Conservation (phyloP, 2,797 vertebrate species). For the Simalia tracyae region DNA sequence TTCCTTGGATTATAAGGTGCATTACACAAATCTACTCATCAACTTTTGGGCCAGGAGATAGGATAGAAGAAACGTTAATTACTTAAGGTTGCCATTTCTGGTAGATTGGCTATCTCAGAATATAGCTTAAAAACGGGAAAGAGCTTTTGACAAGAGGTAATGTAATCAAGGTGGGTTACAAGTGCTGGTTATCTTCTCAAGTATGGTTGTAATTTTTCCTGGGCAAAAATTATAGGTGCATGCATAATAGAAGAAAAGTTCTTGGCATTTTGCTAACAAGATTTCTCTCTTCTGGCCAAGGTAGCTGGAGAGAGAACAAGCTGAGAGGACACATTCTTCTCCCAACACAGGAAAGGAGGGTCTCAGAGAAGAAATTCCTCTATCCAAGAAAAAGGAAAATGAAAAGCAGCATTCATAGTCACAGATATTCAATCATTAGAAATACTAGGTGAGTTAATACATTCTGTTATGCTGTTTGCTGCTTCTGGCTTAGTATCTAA, state of each 20-base stretch:
- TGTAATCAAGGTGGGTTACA: background rate
- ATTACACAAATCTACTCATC: background rate
- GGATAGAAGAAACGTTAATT: background rate
- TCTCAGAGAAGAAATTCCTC: background rate
- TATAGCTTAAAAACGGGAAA: background rate
- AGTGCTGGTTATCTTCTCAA: background rate
- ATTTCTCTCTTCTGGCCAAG: background rate
- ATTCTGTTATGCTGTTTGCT: background rate
- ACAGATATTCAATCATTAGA: background rate
- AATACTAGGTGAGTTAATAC: background rate
- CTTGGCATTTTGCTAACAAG: background rate
- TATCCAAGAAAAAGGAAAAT: background rate
- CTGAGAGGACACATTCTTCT: background rate
- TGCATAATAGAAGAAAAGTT: background rate
- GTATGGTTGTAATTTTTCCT: background rate
- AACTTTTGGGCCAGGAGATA: background rate
- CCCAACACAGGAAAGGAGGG: background rate
- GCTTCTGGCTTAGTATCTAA: background rate
- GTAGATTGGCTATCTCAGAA: background rate
- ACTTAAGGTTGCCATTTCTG: background rate
- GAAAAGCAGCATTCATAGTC: background rate
- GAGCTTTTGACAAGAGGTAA: background rate
- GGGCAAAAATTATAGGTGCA: background rate
- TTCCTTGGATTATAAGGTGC: background rate
- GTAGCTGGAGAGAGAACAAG: background rate